Evolutionary conservation across 2,888 invertebrate genomes (phyloP).

Genomic region (Bedellia somnulentella): DNA sequence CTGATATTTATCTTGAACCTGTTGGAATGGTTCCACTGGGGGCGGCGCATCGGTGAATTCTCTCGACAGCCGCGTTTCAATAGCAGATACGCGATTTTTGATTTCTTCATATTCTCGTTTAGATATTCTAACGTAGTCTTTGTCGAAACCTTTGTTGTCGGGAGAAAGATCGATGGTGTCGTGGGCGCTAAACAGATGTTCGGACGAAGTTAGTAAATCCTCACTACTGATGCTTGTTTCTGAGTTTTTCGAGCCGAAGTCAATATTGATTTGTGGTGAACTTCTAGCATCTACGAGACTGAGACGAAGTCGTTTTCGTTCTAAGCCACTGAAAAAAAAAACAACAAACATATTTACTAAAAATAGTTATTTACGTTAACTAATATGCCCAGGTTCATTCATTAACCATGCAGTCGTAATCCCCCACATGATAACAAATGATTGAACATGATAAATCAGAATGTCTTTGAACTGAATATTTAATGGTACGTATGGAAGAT

Average conservation of each 20-base stretch:
- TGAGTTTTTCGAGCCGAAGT: conserved; percentile 31
- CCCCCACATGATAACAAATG: too few species aligned
- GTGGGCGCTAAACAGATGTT: conserved; percentile 42
- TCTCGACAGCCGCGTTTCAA: conserved; percentile 70
- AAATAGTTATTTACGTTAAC: too few species aligned
- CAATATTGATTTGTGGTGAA: conserved; percentile 36
- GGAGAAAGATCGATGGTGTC: conserved; percentile 46
- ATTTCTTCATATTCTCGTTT: conserved; percentile 79
- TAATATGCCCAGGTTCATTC: too few species aligned
- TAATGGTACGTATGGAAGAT: too few species aligned
- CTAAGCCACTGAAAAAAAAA: conserved; percentile 31
- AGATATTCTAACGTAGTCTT: conserved; percentile 70
- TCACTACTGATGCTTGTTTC: conserved; percentile 46
- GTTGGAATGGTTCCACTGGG: conserved; percentile 55
- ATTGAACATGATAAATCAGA: too few species aligned
- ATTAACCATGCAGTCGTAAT: too few species aligned
- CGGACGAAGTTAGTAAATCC: conserved; percentile 43
- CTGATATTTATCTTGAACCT: conserved; percentile 73
- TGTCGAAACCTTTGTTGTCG: conserved; percentile 36
- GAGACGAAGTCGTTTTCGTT: conserved; percentile 46
- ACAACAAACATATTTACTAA: too few species aligned
- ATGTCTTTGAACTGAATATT: too few species aligned
- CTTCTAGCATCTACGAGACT: conserved; percentile 45
- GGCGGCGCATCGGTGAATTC: conserved; percentile 63
- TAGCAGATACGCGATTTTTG: conserved; percentile 72